Percentiles rank a stretch among this genome's conserved stretches.
These are phyloP conservation scores for Melanotaenia trifasciata DNA, from an alignment of 2,797 vertebrate genomes.

Conservation along the genomic window DNA sequence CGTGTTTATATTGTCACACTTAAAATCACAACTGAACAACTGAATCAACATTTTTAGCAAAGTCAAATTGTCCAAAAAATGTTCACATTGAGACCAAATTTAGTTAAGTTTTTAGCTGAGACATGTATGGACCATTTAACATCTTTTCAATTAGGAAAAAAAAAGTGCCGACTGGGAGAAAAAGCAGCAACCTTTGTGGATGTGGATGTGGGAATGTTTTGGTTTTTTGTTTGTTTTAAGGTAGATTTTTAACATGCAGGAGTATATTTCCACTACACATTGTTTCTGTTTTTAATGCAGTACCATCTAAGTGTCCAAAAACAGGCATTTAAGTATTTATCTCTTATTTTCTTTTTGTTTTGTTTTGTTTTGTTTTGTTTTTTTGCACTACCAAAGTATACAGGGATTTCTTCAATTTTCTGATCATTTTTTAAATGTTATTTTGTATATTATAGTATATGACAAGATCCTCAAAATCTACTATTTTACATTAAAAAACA, in stretches of 20 bases:
- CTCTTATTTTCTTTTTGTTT: no score
- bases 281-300: no score
- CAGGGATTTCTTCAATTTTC: not conserved
- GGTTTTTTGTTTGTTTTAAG: not conserved
- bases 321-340: not conserved
- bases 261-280: no score
- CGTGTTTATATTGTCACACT: no score
- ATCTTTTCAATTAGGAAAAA: not conserved
- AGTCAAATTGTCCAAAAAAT: no score
- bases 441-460: not conserved
- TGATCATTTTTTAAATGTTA: not conserved
- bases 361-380: not conserved
- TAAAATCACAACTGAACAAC: not conserved
- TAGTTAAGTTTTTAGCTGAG: not conserved
- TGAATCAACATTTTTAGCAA: not conserved
- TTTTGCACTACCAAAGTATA: no score
- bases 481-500: no score
- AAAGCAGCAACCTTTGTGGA: not conserved
- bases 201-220: not conserved
- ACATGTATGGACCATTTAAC: not conserved
- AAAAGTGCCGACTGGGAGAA: not conserved
- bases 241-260: not conserved
- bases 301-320: not conserved
- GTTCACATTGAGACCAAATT: not conserved
- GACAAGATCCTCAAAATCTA: not conserved